Evolutionary conservation across 2,888 invertebrate species (phyloP).

Genomic region (Tridacna crocea): DNA sequence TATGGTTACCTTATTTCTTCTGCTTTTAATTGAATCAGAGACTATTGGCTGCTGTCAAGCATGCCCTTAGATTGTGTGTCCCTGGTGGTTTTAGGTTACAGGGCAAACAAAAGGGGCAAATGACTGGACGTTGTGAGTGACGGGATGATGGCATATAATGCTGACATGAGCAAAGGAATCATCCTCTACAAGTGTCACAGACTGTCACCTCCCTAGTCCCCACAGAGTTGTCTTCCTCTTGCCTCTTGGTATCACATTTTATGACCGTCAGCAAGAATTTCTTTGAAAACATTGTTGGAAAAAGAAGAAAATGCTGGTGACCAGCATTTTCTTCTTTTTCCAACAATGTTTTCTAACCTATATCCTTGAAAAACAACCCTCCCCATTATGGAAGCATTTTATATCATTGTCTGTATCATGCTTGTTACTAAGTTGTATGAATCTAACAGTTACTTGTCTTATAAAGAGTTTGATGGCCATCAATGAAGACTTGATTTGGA

Average conservation of each 20-base stretch:
- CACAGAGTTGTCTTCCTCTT: background rate
- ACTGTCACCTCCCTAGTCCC: background rate
- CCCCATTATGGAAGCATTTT: too few species aligned
- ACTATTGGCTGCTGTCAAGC: conserved; percentile 17
- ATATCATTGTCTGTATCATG: too few species aligned
- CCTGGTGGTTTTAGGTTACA: conserved; percentile 6
- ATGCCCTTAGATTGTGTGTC: conserved; percentile 3
- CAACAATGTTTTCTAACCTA: too few species aligned
- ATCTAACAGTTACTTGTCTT: too few species aligned
- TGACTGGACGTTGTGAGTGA: conserved; percentile 14
- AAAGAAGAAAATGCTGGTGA: too few species aligned
- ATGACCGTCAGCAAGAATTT: too few species aligned
- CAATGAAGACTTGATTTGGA: conserved; percentile 18
- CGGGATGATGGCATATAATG: conserved; percentile 13
- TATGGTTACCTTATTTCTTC: too few species aligned
- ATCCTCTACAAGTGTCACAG: conserved; percentile 15
- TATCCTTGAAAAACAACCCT: too few species aligned
- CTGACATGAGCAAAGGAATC: conserved; percentile 10
- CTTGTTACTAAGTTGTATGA: too few species aligned
- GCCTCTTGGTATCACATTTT: too few species aligned
- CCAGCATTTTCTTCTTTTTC: too few species aligned
- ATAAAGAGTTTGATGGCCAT: background rate
- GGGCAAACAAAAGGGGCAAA: conserved; percentile 27
- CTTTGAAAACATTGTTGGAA: too few species aligned
- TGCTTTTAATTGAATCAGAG: conserved; percentile 6